Percentiles rank a stretch among this genome's conserved stretches.
These are phyloP conservation scores for Petrolisthes manimaculis DNA, from an alignment of 2,888 invertebrate species.

Conservation along the genomic window DNA sequence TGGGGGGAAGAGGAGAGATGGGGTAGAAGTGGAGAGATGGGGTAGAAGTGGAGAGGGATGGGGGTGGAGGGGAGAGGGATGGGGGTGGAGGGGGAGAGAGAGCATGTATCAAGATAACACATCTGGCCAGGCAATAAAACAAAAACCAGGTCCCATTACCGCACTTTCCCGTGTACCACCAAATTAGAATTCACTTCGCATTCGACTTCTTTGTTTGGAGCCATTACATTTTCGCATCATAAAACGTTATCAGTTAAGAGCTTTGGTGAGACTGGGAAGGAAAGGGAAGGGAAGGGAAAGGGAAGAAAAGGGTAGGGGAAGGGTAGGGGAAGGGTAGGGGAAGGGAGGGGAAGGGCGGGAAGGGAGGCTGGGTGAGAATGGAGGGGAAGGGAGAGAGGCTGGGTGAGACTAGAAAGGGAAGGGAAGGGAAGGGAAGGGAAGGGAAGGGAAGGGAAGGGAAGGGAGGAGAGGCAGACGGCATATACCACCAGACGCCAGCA, in stretches of 20 bases:
- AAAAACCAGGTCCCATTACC: conserved; percentile 15
- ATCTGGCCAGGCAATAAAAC: background rate
- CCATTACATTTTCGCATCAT: conserved; percentile 37
- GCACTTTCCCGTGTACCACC: conserved; percentile 16
- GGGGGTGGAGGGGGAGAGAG: background rate
- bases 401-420: background rate
- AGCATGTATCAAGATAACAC: conserved; percentile 10
- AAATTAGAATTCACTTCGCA: conserved; percentile 33
- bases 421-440: background rate
- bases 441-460: background rate
- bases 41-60: background rate
- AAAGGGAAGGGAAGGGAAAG: background rate
- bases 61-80: background rate
- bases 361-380: background rate
- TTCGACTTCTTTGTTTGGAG: conserved; percentile 36
- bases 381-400: background rate
- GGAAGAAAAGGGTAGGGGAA: background rate
- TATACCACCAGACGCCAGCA: too few relatives aligned
- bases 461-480: too few relatives aligned
- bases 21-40: background rate
- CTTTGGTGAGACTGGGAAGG: background rate
- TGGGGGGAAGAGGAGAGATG: background rate
- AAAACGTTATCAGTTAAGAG: conserved; percentile 33
- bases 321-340: background rate
- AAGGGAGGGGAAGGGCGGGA: background rate